Base-by-base conservation (phyloP, 2,113 vertebrate species). In the Podocnemis expansa region DNA sequence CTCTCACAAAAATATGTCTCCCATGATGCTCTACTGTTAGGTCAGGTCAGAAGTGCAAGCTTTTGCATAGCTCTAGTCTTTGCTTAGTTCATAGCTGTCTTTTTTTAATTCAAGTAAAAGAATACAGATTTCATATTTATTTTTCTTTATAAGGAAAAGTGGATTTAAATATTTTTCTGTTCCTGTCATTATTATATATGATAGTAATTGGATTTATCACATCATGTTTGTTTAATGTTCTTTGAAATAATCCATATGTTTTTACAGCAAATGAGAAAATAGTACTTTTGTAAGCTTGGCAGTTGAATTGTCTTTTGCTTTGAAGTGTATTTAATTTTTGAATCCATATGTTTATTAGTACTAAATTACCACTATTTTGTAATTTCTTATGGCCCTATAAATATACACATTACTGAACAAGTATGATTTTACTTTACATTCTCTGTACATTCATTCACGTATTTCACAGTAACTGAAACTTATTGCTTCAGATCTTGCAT, bases 221-320 rank as follows among this genome's bases (percentile, higher is more conserved):
- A 80, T 8, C 31, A 87, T n/a, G 63, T 78, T 49, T 54, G n/a
- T 76, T 91, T 56, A 76, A 86, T 58, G n/a, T 67, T 89, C 80
- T 88, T 78, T 63, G 78, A 85, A 27, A 43, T 3, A 11, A 5
- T 63, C 31, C 58, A 76, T 41, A 22, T 73, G 25, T n/a, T 27
- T 87, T 87, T 84, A 88, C 47, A 84, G 78, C n/a, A 94, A 63
- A 45, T 94, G 63, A 86, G 31, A 78, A 90, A 94, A 94, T 94
- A 45, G 25, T 89, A 82, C 38, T 93, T 80, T 54, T 27, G 27
- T 51, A 94, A 49, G 27, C 49, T 78, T 67, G 4, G 92, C 6
- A 12, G 13, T 45, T 67, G 2, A 25, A 63, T 19, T 87, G 89
- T 67, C 29, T 56, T 75, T 63, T n/a, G 5, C 78, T 47, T 43